Conservation (phyloP, 2,113 vertebrate genomes). For the Agelaius tricolor region DNA sequence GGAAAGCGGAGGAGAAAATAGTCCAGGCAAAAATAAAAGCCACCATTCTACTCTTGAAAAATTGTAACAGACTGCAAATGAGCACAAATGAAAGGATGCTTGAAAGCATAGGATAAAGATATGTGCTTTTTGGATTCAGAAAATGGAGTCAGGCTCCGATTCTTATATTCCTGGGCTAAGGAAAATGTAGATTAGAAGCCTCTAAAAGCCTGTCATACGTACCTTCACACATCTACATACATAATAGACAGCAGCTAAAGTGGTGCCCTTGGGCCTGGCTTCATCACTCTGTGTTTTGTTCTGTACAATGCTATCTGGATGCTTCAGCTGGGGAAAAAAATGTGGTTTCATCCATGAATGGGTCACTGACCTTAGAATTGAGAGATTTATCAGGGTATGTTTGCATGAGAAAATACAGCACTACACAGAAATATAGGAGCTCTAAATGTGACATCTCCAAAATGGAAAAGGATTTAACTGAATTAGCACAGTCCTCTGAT, state of each 20-base stretch:
- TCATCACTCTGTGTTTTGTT: constrained; percentile 18
- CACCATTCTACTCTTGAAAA: background rate
- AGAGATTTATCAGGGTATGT: constrained; percentile 44
- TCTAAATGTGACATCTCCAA: constrained; percentile 56
- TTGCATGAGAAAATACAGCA: constrained; percentile 50
- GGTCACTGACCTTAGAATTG: constrained; percentile 35
- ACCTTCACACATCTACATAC: background rate
- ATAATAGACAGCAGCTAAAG: constrained; percentile 10
- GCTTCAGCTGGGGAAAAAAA: background rate
- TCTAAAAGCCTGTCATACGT: constrained; percentile 15
- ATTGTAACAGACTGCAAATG: background rate
- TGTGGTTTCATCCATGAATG: background rate
- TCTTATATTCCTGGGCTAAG: background rate
- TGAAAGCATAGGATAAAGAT: background rate
- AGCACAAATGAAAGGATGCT: background rate
- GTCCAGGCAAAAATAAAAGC: background rate
- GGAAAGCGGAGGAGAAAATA: background rate
- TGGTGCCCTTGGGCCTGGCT: background rate
- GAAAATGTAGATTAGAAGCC: constrained; percentile 14
- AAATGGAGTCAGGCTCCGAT: constrained; percentile 6
- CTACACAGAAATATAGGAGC: background rate
- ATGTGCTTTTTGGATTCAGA: background rate
- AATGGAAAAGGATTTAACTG: constrained; percentile 64
- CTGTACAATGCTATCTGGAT: background rate
- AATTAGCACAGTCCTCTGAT: constrained; percentile 66